phyloP scores from a whole-genome alignment of 2,113 vertebrate species.

The Parotia lawesii region DNA sequence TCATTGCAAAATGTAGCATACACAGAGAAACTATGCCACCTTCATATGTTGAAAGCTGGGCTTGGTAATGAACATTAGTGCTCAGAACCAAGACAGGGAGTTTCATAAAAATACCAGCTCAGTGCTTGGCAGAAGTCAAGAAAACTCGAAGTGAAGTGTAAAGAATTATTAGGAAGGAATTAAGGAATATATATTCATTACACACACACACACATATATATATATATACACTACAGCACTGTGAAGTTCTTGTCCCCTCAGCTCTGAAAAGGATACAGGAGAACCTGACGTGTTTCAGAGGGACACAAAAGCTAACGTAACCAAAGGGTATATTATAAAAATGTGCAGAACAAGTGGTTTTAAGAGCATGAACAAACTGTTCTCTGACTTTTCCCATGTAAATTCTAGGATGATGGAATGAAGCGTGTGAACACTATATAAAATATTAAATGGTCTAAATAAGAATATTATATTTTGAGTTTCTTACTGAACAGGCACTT shows the following conservation, averaged over 20 bases:
- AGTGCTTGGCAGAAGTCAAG: neutral
- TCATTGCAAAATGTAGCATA: neutral
- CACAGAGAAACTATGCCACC: neutral
- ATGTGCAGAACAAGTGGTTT: accelerated
- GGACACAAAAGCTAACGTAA: neutral
- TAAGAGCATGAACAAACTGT: neutral
- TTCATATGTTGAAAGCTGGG: neutral
- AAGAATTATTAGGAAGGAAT: neutral
- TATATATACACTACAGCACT: neutral
- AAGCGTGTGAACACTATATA: neutral
- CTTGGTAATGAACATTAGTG: neutral
- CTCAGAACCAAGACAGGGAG: neutral
- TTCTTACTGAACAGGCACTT: neutral
- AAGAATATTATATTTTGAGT: neutral
- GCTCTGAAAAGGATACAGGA: neutral
- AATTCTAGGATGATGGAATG: neutral
- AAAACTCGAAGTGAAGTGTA: neutral
- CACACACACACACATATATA: too few relatives aligned
- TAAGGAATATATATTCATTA: neutral
- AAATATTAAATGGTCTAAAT: neutral
- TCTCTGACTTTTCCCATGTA: neutral
- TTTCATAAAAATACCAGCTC: neutral
- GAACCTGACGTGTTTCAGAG: neutral
- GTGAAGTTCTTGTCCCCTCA: neutral
- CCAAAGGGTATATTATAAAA: neutral